Base-by-base conservation (phyloP, 2,888 invertebrate genomes). In the Oscheius sp. region DNA sequence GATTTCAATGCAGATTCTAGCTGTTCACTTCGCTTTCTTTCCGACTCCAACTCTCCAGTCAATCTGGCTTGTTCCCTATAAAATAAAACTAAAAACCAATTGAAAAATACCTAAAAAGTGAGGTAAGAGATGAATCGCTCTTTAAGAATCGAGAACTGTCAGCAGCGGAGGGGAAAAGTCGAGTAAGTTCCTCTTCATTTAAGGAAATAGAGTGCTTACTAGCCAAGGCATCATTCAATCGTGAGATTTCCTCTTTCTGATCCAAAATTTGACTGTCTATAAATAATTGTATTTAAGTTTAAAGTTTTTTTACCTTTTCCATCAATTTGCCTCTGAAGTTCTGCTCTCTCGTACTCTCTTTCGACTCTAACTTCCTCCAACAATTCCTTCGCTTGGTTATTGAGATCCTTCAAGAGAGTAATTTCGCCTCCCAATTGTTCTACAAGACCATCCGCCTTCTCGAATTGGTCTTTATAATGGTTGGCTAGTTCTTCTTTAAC, bases 161-260 rank as follows among this genome's bases (percentile, higher is more conserved):
- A 2, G 83, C 83, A 2, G 83, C 82, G 15, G 80, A 79, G 1
- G 83, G 82, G 20, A 81, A 81, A 8, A 82, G 61, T 25, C 72
- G 69, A 10, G 82, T 70, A 1, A 80, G 52, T 48, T 78, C 78
- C 23, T 78, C 76, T 42, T 80, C 80, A 42, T 74, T 76, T 45
- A 80, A 34, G 29, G 69, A 69, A 17, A 78, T 71, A 5, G 72
- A 73, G 20, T 75, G 72, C 65, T 72, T 75, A 50, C 67, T 72
- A 50, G 78, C 76, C 58, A 82, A 65, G 61, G 81, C 53, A 17
- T 81, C 78, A 33, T 75, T 80, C 3, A 77, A 70, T 52, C 75
- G 76, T 0, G 48, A 66, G 15, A 82, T 64, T 25, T 82, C 82
- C 5, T 72, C 75, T 8, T 65, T 63, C 34, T 76, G 61, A 6